Evolutionary conservation across 1,140 invertebrate species (phyloP), one percentile per base, ranked within the genome.

Genomic region (Dermatophagoides farinae): DNA sequence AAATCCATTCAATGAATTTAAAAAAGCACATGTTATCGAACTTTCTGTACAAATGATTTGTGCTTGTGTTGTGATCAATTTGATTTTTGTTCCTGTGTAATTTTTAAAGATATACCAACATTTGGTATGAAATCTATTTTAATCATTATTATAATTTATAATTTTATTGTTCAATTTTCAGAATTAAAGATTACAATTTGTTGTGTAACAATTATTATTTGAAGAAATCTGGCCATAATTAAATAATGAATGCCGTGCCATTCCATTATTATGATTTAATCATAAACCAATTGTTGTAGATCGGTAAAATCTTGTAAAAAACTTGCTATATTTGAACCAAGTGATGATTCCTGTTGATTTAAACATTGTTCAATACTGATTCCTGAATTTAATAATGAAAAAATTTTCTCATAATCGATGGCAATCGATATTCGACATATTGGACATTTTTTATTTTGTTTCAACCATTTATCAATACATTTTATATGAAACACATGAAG

Each of bases 401-500:
- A 25, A 6, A 55, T n/a, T 23, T 14, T 84, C 82, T 22, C 83
- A 44, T 55, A 55, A 25, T 55, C 25, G 39, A 55, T 55, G 2
- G 53, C 25, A 63, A 93, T 92, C 71, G 92, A 88, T 9, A 93
- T 86, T 62, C 90, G 80, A 74, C 89, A 95, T 57, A 95, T 90
- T 8, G 90, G 90, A 76, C 90, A 95, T 65, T 87, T 84, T 70
- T 91, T 93, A 72, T 92, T 93, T 55, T 85, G 87, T 61, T 81
- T 79, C 39, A 95, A 78, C 90, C 90, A 95, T 71, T 88, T 86
- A 72, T 93, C 89, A 46, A 93, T 88, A 71, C 89, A 95, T 68
- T 88, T 85, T 68, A 86, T 86, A 72, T 95, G 89, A 73, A 92
- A 95, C 62, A 92, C 78, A 76, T 93, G 89, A 84, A 90, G 88